Conservation (phyloP, 35 echinoderm and acorn worm species). For the Hemicentrotus pulcherrimus region DNA sequence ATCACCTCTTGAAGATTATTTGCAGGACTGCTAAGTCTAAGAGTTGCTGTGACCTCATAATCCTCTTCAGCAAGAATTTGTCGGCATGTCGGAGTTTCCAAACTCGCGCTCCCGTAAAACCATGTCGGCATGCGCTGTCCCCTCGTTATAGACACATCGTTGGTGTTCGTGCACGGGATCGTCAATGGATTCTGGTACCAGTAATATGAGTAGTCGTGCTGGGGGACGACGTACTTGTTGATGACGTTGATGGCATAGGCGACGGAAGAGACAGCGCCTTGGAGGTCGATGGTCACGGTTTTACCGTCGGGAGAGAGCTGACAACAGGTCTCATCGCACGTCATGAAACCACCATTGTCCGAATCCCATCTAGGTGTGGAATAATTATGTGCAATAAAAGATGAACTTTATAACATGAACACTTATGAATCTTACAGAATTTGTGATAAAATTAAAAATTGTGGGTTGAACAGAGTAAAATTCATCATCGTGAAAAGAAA, state of each 20-base stretch:
- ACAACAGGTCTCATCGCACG: constrained; percentile 62
- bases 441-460: no score
- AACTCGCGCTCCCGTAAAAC: constrained; percentile 73
- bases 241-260: constrained; percentile 76
- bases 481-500: no score
- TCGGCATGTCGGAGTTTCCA: constrained; percentile 23
- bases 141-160: background rate
- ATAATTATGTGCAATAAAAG: background rate
- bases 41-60: constrained; percentile 41
- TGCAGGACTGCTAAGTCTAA: constrained; percentile 51
- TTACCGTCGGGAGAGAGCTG: constrained; percentile 53
- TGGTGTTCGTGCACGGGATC: constrained; percentile 26
- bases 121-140: constrained; percentile 68
- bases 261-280: constrained; percentile 54
- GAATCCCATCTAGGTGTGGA: constrained; percentile 51
- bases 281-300: constrained; percentile 58
- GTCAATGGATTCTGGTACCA: constrained; percentile 52
- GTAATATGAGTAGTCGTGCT: constrained; percentile 76
- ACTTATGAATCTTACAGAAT: no score
- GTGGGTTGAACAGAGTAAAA: no score
- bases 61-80: background rate
- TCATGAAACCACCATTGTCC: constrained; percentile 57
- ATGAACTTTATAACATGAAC: no score
- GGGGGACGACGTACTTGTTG: constrained; percentile 64
- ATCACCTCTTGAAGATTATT: constrained; percentile 65